Base-by-base conservation (phyloP, 2,888 invertebrate species). In the Drosophila ustulata region DNA sequence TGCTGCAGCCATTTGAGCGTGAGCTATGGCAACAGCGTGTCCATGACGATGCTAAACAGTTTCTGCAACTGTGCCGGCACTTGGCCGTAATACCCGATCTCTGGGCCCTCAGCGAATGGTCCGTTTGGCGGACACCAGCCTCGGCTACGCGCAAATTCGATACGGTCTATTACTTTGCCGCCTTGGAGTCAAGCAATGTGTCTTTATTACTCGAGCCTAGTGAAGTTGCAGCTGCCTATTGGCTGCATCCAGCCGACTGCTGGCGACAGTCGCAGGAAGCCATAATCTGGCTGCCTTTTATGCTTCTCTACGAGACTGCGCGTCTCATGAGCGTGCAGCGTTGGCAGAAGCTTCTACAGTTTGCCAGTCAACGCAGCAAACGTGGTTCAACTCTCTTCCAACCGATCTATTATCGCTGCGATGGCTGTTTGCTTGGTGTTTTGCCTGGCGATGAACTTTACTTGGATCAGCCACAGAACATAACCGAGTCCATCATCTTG, bases 51-150 rank as follows among this genome's bases (percentile, higher is more conserved):
- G 76, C 91, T 2, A 47, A 68, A 2, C 86, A 91, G 77, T 95
- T 97, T 90, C 90, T 96, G 4, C 93, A 93, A 49, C 93, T 97
- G 73, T 97, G 97, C 87, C 92, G 94, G 64, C 92, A 94, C 72
- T 92, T 95, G 39, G 92, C 94, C 39, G 94, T 96, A 67, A 94
- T 95, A 80, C 97, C 97, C 0, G 96, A 97, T 91, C 93, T 98
- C 51, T 96, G 96, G 95, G 94, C 95, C 0, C 91, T 97, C n/a
- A 93, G 95, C 79, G 96, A 96, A 88, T 97, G 97, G 97, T 95
- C 95, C 65, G 95, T 96, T 89, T 98, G 97, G 97, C 91, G 96
- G n/a, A 95, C 96, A 2, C 96, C 97, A 0, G 82, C 92, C 0
- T 83, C 90, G 30, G 75, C 90, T 0, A 75, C n/a, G 47, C 77